phyloP scores from a whole-genome alignment of 2,888 invertebrate genomes.

The Zeuzera pyrina region DNA sequence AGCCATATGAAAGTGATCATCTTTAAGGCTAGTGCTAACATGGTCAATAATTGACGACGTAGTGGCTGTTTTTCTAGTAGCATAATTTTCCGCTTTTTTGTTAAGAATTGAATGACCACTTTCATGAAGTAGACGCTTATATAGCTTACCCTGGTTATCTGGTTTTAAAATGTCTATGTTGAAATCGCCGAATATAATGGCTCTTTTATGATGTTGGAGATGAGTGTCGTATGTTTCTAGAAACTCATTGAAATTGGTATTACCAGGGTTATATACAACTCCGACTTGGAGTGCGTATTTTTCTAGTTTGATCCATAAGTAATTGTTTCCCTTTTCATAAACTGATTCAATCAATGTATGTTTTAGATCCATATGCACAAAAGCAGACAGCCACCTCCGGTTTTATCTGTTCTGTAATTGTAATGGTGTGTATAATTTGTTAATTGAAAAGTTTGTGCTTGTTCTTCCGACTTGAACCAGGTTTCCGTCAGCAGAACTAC shows the following conservation, averaged over 20 bases:
- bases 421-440: constrained; percentile 11
- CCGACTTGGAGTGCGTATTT: constrained; percentile 9
- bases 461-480: constrained; percentile 5
- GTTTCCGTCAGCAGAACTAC: constrained; percentile 5
- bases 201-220: no score
- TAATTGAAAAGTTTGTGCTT: constrained; percentile 3
- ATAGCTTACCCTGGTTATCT: no score
- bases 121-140: no score
- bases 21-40: no score
- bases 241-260: constrained; percentile 5
- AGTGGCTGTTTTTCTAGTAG: no score
- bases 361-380: constrained; percentile 10
- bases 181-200: no score
- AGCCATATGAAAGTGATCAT: no score
- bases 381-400: constrained; percentile 10
- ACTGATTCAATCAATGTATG: constrained; percentile 5
- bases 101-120: no score
- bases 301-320: constrained; percentile 10
- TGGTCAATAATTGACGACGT: no score
- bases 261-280: constrained; percentile 11
- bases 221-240: background rate
- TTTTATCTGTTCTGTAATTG: constrained; percentile 7
- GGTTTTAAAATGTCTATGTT: no score
- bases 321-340: constrained; percentile 10
- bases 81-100: no score